Percentiles rank a stretch among this genome's conserved stretches.
Conservation (phyloP, 2,113 vertebrate species). For the Lepus americanus region DNA sequence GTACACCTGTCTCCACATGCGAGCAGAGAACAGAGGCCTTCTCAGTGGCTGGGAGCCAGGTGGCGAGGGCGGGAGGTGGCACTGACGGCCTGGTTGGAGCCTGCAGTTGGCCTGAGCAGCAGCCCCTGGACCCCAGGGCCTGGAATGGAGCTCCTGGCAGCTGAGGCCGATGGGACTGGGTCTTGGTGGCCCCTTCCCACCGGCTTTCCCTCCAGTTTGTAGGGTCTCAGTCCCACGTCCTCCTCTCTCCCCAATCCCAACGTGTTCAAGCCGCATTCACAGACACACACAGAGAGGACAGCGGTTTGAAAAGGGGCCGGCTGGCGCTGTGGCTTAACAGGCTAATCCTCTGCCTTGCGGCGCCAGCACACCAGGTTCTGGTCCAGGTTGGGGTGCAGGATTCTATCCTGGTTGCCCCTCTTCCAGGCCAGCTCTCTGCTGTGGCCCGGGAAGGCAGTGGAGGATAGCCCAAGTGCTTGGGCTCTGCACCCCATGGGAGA, state of each 20-base stretch:
- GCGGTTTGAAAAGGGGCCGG: background rate
- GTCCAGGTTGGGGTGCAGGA: too few species aligned
- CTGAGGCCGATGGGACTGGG: constrained; percentile 12
- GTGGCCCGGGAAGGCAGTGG: too few species aligned
- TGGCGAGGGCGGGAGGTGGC: constrained; percentile 48
- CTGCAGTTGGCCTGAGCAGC: constrained; percentile 40
- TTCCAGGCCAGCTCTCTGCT: too few species aligned
- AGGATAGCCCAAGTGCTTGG: too few species aligned
- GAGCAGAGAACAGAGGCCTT: constrained; percentile 59
- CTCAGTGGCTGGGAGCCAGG: constrained; percentile 65
- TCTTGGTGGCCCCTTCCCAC: background rate
- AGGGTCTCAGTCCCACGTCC: background rate
- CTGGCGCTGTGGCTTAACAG: too few species aligned
- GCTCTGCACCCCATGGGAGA: too few species aligned
- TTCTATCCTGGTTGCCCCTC: too few species aligned
- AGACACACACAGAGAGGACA: rapidly evolving
- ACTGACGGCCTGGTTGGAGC: background rate
- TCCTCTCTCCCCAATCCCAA: background rate
- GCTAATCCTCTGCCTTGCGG: too few species aligned
- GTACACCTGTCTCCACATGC: constrained; percentile 75
- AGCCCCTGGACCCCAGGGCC: background rate
- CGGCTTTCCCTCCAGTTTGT: background rate
- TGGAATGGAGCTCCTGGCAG: background rate
- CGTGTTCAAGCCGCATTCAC: background rate
- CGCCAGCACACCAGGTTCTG: too few species aligned